Evolutionary conservation across 64 coral and sea anemone genomes (phyloP).

Genomic region (Stichodactyla mertensii): DNA sequence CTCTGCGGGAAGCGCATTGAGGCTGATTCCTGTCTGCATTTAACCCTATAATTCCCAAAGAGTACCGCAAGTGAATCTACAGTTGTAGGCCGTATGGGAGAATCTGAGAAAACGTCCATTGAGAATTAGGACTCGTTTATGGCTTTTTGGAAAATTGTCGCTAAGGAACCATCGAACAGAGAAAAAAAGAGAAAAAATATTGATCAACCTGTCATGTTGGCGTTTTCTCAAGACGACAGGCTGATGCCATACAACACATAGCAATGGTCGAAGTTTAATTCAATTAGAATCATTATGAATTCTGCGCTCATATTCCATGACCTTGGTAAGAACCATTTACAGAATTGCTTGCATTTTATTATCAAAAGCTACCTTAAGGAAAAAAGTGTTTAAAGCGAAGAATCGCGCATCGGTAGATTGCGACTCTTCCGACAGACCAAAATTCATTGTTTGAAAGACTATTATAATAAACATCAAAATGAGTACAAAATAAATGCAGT

Average conservation of each 20-base stretch:
- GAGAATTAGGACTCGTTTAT: not conserved
- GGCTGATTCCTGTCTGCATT: constrained; percentile 17
- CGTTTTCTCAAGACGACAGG: not conserved
- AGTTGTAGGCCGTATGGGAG: not conserved
- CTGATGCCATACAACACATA: not conserved
- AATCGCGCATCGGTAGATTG: not conserved
- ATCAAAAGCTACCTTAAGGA: not conserved
- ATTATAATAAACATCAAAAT: not conserved
- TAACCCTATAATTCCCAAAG: constrained; percentile 25
- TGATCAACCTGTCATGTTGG: not conserved
- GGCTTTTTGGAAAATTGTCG: not conserved
- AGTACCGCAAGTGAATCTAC: constrained; percentile 12
- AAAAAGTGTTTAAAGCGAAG: not conserved
- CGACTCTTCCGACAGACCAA: not conserved
- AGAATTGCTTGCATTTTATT: not conserved
- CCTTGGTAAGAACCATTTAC: not conserved
- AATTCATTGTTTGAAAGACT: not conserved
- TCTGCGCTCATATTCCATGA: constrained; percentile 7
- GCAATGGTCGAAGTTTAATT: not conserved
- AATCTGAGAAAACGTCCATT: not conserved
- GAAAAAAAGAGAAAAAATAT: not conserved
- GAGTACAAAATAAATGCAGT: not conserved
- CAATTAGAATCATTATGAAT: constrained; percentile 1
- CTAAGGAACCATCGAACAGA: not conserved
- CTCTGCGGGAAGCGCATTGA: constrained; percentile 24